Evolutionary conservation across 2,113 vertebrate genomes (phyloP).

Genomic region (Capra hircus): DNA sequence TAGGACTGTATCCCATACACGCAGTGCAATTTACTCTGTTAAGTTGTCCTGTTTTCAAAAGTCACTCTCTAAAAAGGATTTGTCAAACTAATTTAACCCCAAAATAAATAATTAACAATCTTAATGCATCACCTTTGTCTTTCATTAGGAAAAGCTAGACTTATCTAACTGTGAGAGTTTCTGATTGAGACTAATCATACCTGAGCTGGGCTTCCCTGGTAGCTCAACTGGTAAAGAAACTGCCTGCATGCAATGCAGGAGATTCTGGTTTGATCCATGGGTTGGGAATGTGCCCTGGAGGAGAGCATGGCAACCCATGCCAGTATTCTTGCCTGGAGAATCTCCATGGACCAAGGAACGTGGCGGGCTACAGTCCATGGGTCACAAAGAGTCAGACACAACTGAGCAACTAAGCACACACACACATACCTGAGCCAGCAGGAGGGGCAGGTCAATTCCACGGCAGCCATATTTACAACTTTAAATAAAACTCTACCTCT

Average conservation of each 20-base stretch:
- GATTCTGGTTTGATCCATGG: not conserved
- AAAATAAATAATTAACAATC: not conserved
- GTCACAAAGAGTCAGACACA: not conserved
- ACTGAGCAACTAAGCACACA: not conserved
- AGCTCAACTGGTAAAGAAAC: not conserved
- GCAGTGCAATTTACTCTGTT: not conserved
- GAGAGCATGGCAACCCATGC: not conserved
- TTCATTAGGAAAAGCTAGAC: not conserved
- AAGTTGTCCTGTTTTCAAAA: not conserved
- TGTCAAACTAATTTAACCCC: not conserved
- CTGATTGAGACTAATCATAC: not conserved
- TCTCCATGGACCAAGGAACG: not conserved
- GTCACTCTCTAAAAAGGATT: not conserved
- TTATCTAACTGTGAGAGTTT: not conserved
- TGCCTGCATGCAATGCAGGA: not conserved
- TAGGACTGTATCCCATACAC: accelerated
- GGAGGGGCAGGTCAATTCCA: too few relatives aligned
- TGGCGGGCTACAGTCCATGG: accelerated
- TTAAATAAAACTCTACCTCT: not conserved
- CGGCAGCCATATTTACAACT: too few relatives aligned
- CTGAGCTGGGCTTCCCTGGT: not conserved
- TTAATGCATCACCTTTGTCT: not conserved
- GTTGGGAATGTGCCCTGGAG: not conserved
- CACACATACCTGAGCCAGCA: not conserved
- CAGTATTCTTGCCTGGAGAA: not conserved